A percentile compares a stretch with the other conserved stretches of the same genome.
Conservation (phyloP, 92 coral and sea anemone species). For the Plumapathes pennacea region DNA sequence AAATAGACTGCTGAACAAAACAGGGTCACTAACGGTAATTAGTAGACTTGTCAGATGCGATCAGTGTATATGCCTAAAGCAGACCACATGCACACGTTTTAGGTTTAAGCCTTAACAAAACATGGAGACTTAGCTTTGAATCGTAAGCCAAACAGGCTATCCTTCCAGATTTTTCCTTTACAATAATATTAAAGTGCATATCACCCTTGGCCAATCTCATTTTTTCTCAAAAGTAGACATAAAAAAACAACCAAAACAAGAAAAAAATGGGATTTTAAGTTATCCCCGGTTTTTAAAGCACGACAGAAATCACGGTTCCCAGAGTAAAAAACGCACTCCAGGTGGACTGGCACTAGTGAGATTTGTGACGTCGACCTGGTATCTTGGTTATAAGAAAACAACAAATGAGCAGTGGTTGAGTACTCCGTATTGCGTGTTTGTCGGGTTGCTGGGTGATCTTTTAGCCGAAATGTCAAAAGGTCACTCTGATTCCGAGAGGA, state of each 20-base stretch:
- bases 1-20: no score
- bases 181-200: constrained; percentile 11
- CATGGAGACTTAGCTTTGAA: no score
- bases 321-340: constrained; percentile 20
- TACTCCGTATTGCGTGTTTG: not conserved
- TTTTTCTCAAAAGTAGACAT: constrained; percentile 14
- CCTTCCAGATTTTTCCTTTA: not conserved
- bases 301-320: constrained; percentile 14
- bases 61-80: no score
- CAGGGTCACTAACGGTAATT: no score
- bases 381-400: constrained; percentile 1
- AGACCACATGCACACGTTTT: no score
- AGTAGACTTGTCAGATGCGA: no score
- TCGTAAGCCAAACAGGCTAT: no score
- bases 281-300: constrained; percentile 11
- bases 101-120: no score
- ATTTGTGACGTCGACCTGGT: constrained; percentile 18
- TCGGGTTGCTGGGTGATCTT: not conserved
- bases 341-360: constrained; percentile 28
- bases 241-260: constrained; percentile 4
- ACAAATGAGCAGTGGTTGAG: not conserved
- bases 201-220: constrained; percentile 26
- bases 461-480: constrained; percentile 21
- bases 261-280: constrained; percentile 16
- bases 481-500: constrained; percentile 11